Conservation (phyloP, 2,797 vertebrate genomes). For the Ibycter americanus region DNA sequence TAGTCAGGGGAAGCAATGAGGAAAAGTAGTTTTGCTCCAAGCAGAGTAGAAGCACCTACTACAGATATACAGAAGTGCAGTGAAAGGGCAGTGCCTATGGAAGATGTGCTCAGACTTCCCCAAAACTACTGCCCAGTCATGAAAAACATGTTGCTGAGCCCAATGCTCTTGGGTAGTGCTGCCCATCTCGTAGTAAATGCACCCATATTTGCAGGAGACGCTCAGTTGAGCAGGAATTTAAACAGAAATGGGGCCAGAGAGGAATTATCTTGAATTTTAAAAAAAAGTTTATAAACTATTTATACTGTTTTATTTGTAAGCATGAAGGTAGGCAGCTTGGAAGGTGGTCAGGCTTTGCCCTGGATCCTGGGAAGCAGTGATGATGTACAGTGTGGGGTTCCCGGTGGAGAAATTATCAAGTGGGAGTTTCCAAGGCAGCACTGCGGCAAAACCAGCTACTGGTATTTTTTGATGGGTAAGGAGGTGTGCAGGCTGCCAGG, state of each 20-base stretch:
- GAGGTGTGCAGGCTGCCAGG: not conserved
- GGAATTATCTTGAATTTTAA: not conserved
- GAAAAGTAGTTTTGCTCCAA: not conserved
- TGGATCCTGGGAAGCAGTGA: not conserved
- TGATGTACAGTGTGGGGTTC: accelerated
- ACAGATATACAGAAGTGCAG: not conserved
- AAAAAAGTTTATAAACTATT: not conserved
- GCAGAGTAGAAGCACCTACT: not conserved
- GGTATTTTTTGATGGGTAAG: not conserved
- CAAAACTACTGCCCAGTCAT: accelerated
- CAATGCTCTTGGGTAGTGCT: not conserved
- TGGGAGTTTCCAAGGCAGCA: not conserved
- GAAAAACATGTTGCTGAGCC: not conserved
- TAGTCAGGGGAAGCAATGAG: not conserved
- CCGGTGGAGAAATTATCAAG: accelerated
- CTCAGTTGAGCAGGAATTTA: not conserved
- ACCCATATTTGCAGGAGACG: not conserved
- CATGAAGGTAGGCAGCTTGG: not conserved
- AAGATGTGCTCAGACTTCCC: not conserved
- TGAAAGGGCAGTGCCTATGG: not conserved
- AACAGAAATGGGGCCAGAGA: not conserved
- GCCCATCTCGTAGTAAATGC: not conserved
- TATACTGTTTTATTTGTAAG: not conserved
- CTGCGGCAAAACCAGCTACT: accelerated
- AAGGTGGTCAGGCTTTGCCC: not conserved